Evolutionary conservation across 1,140 invertebrate species (phyloP), one percentile per base, ranked within the genome.

Genomic region (Chironomus tepperi): DNA sequence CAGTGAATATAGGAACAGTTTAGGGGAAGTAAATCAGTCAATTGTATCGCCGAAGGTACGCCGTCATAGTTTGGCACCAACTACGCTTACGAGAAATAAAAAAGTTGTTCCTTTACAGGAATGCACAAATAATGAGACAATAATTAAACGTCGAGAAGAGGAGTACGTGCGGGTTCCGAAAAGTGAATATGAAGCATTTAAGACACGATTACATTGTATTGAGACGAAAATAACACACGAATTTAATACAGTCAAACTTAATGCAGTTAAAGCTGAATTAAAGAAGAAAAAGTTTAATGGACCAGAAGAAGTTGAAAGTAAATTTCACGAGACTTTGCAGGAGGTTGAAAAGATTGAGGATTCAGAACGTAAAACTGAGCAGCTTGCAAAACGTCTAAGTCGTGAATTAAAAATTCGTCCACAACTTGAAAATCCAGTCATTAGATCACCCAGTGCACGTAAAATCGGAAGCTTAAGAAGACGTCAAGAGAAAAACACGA

Each of bases 361-460:
- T 73, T 85, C 83, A 77, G 88, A 86, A 72, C 84, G 85, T 9
- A 86, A 84, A 8, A 88, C 89, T 0, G 90, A 93, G 78, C 87
- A 91, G 76, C 81, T 93, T 73, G 90, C 90, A 3, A 87, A 86
- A 75, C 84, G 87, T 75, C 80, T 93, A 42, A 89, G 89, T 76
- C 87, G 87, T 77, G 90, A 92, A 80, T 81, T 93, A 67, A 91
- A 90, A 79, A 92, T 93, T 74, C 83, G 90, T 73, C 83, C 84
- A 73, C 89, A 87, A 57, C 81, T 84, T 57, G 89, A 91, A 79
- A 84, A 88, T 42, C 89, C 89, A 80, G 87, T 92, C 16, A 91
- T 92, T 77, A 83, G 91, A 77, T 93, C 91, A 2, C 91, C 91
- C 1, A 92, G 91, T 80, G 91, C 90, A 21, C 84, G 91, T 43